Base-by-base conservation (phyloP, 2,888 invertebrate species). In the Mantis religiosa region DNA sequence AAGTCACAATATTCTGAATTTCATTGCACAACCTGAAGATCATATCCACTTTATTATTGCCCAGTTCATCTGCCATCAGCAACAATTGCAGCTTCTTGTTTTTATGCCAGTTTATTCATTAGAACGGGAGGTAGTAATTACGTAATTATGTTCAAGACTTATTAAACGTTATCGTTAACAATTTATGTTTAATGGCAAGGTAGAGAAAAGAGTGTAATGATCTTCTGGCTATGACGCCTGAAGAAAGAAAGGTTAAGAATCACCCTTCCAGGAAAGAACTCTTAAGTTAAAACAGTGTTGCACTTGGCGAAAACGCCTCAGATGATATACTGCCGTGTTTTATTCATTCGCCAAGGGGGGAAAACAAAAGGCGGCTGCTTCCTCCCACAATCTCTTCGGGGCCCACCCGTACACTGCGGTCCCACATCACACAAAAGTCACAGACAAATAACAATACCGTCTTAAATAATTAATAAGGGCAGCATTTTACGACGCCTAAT, bases 391-490 rank as follows among this genome's bases (percentile, higher is more conserved):
- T 20, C 54, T 71, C 54, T 71, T 25, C 54, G 54, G 54, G 54
- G 54, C 54, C 54, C 54, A 71, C 54, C 54, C 54, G 54, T 71
- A 25, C 54, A 71, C 54, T 25, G 54, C 54, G 54, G 54, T 71
- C 54, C 54, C 54, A 71, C 54, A 71, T 71, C 54, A 71, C 84
- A 84, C 84, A 84, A 84, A 84, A 84, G 84, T 84, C 41, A 30
- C 84, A 27, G 34, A 84, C 84, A 84, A 84, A 84, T 84, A 84
- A 84, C 41, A 84, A 84, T 84, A 84, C 41, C 47, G 84, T 84
- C 84, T 41, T 84, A 84, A 84, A 84, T 84, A 84, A 84, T 84
- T 84, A 84, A 84, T 84, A 41, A 84, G 84, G 27, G 34, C n/a
- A 34, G 8, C n/a, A 41, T 25, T 41, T 84, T 41, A 84, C 34